Base-by-base conservation (phyloP, 2,113 vertebrate genomes). In the Sorex fumeus region DNA sequence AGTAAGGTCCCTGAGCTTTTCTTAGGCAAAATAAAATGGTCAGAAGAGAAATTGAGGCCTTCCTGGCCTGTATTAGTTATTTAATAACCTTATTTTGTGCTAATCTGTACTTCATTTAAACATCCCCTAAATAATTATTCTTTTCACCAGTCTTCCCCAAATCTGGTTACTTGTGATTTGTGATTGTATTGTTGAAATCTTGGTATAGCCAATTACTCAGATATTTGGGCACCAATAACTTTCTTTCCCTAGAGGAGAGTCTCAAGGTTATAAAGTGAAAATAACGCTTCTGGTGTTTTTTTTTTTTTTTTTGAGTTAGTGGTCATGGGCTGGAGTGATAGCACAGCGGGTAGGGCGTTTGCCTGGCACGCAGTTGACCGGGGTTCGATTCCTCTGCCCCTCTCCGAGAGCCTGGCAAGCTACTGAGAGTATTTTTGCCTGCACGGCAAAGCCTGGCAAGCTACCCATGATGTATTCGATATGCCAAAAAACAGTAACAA, bases 191-290 rank as follows among this genome's bases (percentile, higher is more conserved):
- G 86, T 69, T 82, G 81, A 86, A 95, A 93, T 78, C 45, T 32
- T 32, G 32, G 47, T 71, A 79, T 27, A 30, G 88, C 21, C 15
- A 53, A 47, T 88, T 66, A 47, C 27, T 92, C 77, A 92, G 25
- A 8, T 57, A 43, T 53, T 76, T 57, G 72, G 69, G 74, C 89
- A 89, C 19, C 50, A 36, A 15, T 64, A 90, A 84, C 19, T 81
- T 95, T 92, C 57, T 70, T 87, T 40, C 66, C 47, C 77, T 90
- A 70, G 80, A 91, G 84, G 62, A 93, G 72, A 91, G n/a, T 16
- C 28, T n/a, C 71, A 81, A 57, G 8, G 9, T 87, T n/a, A 57
- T 92, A 83, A 90, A 90, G 70, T 69, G 36, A 50, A 43, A 66
- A 66, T 16, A 91, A 88, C 57, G 34, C 80, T 32, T 79, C 21